A percentile compares a stretch with the other conserved stretches of the same genome.
Evolutionary conservation across 2,888 invertebrate genomes (phyloP).

Genomic region (Eudasyphora cyanicolor): DNA sequence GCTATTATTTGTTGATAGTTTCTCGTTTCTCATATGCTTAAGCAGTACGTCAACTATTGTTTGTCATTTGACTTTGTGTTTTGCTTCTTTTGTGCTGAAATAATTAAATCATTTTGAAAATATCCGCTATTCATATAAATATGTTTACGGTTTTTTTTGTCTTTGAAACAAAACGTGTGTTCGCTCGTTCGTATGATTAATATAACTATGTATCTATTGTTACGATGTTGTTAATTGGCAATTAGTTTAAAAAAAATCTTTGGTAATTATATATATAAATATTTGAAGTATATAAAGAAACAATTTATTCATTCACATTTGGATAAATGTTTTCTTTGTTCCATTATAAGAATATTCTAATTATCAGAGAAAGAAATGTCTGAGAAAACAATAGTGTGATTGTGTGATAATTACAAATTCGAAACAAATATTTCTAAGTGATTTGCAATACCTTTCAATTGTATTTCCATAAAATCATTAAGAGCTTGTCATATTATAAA

Average conservation of each 20-base stretch:
- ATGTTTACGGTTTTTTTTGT: too few relatives aligned
- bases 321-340: not conserved
- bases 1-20: not conserved
- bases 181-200: constrained; percentile 6
- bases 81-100: constrained; percentile 2
- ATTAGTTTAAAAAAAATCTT: not conserved
- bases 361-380: not conserved
- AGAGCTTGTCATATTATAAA: too few relatives aligned
- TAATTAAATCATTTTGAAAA: not conserved
- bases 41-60: too few relatives aligned
- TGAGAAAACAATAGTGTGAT: too few relatives aligned
- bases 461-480: too few relatives aligned
- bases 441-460: too few relatives aligned
- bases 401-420: too few relatives aligned
- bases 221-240: not conserved
- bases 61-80: not conserved
- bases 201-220: not conserved
- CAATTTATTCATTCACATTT: not conserved
- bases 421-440: too few relatives aligned
- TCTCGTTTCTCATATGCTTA: not conserved
- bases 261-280: not conserved
- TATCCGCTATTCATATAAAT: not conserved
- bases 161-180: not conserved
- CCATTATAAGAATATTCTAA: not conserved
- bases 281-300: not conserved